These are phyloP conservation scores for Heteromyza rotundicornis DNA, from an alignment of 2,888 invertebrate species.

Conservation along the genomic window DNA sequence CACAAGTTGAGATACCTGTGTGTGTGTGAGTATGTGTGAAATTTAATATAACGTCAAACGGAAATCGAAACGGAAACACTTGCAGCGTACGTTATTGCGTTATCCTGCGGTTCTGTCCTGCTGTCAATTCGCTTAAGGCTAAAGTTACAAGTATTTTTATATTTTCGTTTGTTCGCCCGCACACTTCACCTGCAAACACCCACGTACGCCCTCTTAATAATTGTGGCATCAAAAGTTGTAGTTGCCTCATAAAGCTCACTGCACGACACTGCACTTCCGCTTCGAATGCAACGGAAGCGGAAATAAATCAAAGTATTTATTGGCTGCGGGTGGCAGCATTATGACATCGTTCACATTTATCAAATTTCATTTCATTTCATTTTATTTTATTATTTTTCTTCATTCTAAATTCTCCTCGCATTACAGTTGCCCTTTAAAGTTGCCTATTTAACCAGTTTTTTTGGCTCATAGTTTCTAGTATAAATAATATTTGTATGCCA, in stretches of 20 bases:
- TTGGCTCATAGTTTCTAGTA: too few relatives aligned
- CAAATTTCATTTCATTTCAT: conserved; percentile 11
- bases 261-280: conserved; percentile 9
- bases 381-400: too few relatives aligned
- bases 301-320: conserved; percentile 45
- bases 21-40: conserved; percentile 9
- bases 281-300: conserved; percentile 33
- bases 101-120: conserved; percentile 42
- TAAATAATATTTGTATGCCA: neutral
- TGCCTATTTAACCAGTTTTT: too few relatives aligned
- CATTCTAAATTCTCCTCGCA: too few relatives aligned
- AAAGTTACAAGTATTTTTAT: neutral
- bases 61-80: conserved; percentile 51
- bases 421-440: too few relatives aligned
- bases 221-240: neutral
- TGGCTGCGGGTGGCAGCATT: conserved; percentile 20
- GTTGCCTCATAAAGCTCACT: conserved; percentile 32
- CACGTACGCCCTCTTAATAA: neutral
- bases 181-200: neutral
- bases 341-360: conserved; percentile 16
- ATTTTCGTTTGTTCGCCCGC: neutral
- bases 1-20: conserved; percentile 21
- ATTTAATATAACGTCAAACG: conserved; percentile 11
- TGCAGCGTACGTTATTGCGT: conserved; percentile 41
- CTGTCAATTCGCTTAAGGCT: conserved; percentile 26